A percentile compares a stretch with the other conserved stretches of the same genome.
phyloP scores from a whole-genome alignment of 2,797 vertebrate species.

The Mus caroli region DNA sequence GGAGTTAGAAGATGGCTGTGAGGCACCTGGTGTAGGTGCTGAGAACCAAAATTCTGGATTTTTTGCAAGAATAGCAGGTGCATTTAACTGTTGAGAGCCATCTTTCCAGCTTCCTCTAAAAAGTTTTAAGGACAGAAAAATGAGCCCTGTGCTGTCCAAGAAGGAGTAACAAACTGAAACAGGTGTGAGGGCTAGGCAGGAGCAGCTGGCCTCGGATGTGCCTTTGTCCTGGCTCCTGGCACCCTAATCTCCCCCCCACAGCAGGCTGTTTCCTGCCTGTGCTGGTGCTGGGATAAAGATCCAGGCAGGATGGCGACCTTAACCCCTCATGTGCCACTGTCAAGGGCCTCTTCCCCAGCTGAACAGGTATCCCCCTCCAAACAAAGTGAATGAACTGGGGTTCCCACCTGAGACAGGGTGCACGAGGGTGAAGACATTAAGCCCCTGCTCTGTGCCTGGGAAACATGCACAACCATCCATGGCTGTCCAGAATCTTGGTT shows the following conservation, averaged over 20 bases:
- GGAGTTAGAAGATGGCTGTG: too few species aligned
- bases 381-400: not conserved
- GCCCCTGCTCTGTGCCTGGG: not conserved
- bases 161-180: slow-evolving; percentile 91
- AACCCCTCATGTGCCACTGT: slow-evolving; percentile 50
- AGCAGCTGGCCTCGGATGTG: slow-evolving; percentile 89
- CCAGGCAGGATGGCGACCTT: slow-evolving; percentile 86
- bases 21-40: not conserved
- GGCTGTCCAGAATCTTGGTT: not conserved
- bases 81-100: not conserved
- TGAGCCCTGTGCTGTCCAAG: slow-evolving; percentile 86
- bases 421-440: fast-evolving
- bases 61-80: not conserved
- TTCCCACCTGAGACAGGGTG: not conserved
- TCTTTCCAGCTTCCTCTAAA: not conserved
- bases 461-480: not conserved
- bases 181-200: slow-evolving; percentile 90
- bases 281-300: slow-evolving; percentile 86
- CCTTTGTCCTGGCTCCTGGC: slow-evolving; percentile 81
- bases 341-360: not conserved
- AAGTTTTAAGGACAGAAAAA: slow-evolving; percentile 86
- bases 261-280: slow-evolving; percentile 89
- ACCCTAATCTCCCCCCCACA: slow-evolving; percentile 89
- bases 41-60: not conserved
- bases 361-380: not conserved